Evolutionary conservation across 2,113 vertebrate genomes (phyloP), one percentile per base, ranked within the genome.

Genomic region (Pavo muticus): DNA sequence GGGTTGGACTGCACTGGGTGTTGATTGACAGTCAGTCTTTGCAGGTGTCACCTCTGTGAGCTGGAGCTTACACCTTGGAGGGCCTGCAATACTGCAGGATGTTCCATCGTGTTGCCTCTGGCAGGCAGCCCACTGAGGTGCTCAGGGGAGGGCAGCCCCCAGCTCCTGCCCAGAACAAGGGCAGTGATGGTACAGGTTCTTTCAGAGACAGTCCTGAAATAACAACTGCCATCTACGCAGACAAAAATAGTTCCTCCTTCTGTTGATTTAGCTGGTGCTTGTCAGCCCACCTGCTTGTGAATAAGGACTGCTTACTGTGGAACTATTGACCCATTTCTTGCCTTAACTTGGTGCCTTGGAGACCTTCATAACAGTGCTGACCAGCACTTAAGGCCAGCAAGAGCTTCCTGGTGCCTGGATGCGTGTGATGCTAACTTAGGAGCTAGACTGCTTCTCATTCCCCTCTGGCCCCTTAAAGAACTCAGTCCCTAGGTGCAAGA

Each of bases 171-270:
- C 35, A 32, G 39, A 29, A 37, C 5, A 18, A 47, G 60, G 6
- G 11, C 50, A 32, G 3, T 1, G 1, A 8, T 74, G 65, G 59
- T 39, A 72, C 44, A 59, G 29, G 27, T 42, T 40, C 48, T 93
- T 88, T 25, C 19, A 77, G 64, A 37, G 29, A 13, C 59, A n/a
- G 4, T 39, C 7, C 30, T 25, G 27, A 39, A 80, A 7, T 48
- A 80, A 35, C 1, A 1, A 30, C 61, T 57, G 13, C 11, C 3
- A 14, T n/a, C 9, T 20, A 21, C 0, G 0, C 25, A 24, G 44
- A 50, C 40, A 37, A 27, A 75, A 87, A 12, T 4, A 54, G 4
- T 27, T 50, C 39, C 30, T 44, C 25, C 15, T 13, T 30, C 47
- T 32, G 35, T 35, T 44, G 20, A 47, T 30, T 87, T 61, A 72